These are phyloP conservation scores for Falcaria lacertinaria DNA, from an alignment of 2,888 invertebrate genomes.

Conservation along the genomic window DNA sequence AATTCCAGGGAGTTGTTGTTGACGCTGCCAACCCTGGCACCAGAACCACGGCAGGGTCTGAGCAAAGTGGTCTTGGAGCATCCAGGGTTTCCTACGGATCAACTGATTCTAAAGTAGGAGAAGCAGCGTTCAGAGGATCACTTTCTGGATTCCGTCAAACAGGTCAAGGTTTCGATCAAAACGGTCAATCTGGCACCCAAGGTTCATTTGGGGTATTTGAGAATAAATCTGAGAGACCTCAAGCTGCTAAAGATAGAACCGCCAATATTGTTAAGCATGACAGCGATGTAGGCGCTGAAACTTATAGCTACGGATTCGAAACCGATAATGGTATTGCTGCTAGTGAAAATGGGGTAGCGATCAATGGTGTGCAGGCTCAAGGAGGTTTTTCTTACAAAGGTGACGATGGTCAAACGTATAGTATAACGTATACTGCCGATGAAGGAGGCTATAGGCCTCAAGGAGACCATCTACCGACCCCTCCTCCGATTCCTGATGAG, in stretches of 20 bases:
- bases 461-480: slow-evolving; percentile 61
- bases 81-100: slow-evolving; percentile 62
- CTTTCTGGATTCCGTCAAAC: slow-evolving; percentile 24
- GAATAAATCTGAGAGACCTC: slow-evolving; percentile 33
- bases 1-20: slow-evolving; percentile 64
- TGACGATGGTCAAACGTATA: slow-evolving; percentile 62
- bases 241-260: slow-evolving; percentile 41
- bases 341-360: slow-evolving; percentile 49
- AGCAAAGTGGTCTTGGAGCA: slow-evolving; percentile 51
- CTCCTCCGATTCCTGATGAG: slow-evolving; percentile 59
- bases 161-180: slow-evolving; percentile 9
- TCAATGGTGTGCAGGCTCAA: slow-evolving; percentile 52
- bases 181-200: slow-evolving; percentile 1
- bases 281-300: slow-evolving; percentile 47
- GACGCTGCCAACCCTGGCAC: slow-evolving; percentile 61
- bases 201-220: slow-evolving; percentile 8
- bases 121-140: slow-evolving; percentile 53
- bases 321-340: slow-evolving; percentile 64
- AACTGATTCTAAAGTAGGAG: slow-evolving; percentile 62
- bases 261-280: slow-evolving; percentile 48
- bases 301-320: slow-evolving; percentile 55
- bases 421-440: slow-evolving; percentile 61
- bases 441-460: slow-evolving; percentile 55
- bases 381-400: slow-evolving; percentile 63
- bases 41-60: slow-evolving; percentile 41